Percentiles rank a stretch among this genome's conserved stretches.
phyloP scores from a whole-genome alignment of 1,140 invertebrate species.

The Muscidifurax raptorellus region DNA sequence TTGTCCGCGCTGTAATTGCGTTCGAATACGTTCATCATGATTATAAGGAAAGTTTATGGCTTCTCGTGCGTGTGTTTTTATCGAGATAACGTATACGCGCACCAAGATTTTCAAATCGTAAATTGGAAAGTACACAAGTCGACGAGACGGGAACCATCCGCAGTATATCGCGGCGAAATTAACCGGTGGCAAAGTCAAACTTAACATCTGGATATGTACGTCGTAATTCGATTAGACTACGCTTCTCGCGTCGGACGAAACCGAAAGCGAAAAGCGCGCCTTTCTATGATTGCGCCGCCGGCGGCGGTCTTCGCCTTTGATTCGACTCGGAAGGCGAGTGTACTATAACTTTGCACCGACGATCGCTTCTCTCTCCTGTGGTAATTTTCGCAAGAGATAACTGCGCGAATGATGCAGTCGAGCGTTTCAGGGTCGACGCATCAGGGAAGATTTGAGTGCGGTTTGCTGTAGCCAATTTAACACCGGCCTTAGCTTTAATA shows the following conservation, averaged over 20 bases:
- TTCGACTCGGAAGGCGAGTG: neutral
- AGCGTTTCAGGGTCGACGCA: neutral
- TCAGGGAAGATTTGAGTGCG: neutral
- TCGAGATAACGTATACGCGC: too few relatives aligned
- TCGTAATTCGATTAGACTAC: neutral
- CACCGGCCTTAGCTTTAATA: neutral
- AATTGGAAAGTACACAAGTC: neutral
- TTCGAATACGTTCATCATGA: too few relatives aligned
- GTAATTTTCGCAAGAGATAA: neutral
- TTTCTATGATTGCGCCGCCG: neutral
- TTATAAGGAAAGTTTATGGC: too few relatives aligned
- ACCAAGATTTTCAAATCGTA: neutral
- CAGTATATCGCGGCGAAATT: neutral
- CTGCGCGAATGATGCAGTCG: too few relatives aligned
- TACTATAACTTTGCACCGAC: neutral
- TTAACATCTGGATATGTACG: neutral
- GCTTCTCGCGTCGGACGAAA: neutral
- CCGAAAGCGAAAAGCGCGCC: neutral
- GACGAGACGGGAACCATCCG: neutral
- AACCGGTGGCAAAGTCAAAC: neutral
- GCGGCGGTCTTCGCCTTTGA: neutral
- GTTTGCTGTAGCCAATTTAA: neutral
- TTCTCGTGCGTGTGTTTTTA: too few relatives aligned
- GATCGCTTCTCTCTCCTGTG: neutral
- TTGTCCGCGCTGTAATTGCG: too few relatives aligned